phyloP scores from a whole-genome alignment of 2,888 invertebrate genomes.

The Chrysodeixis includens region DNA sequence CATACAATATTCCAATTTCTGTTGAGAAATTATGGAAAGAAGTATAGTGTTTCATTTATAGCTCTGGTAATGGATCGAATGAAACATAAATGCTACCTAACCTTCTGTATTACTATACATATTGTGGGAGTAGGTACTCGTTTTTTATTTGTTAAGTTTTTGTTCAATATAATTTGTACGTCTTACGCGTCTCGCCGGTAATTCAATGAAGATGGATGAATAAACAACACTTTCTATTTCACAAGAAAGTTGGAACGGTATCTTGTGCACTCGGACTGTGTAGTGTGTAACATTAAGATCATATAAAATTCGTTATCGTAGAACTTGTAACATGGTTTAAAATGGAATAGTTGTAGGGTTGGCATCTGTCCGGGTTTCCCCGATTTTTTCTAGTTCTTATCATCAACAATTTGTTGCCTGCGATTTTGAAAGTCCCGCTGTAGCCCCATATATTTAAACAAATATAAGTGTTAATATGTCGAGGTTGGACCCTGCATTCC shows the following conservation, averaged over 20 bases:
- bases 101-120: background rate
- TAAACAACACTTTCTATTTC: conserved; percentile 42
- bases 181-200: background rate
- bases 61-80: too few relatives aligned
- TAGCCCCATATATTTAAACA: too few relatives aligned
- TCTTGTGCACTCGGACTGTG: background rate
- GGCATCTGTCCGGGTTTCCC: too few relatives aligned
- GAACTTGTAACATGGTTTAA: background rate
- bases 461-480: too few relatives aligned
- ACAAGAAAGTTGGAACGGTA: conserved; percentile 6
- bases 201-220: conserved; percentile 31
- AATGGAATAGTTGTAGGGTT: background rate
- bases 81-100: too few relatives aligned
- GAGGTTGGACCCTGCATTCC: too few relatives aligned
- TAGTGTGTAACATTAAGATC: background rate
- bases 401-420: too few relatives aligned
- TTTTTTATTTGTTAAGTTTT: background rate
- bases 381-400: too few relatives aligned
- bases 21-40: too few relatives aligned
- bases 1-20: too few relatives aligned
- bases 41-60: too few relatives aligned
- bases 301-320: background rate
- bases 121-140: background rate
- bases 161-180: conserved; percentile 5
- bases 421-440: too few relatives aligned